Conservation (phyloP, 2,113 vertebrate species). For the Lucifuga dentata region DNA sequence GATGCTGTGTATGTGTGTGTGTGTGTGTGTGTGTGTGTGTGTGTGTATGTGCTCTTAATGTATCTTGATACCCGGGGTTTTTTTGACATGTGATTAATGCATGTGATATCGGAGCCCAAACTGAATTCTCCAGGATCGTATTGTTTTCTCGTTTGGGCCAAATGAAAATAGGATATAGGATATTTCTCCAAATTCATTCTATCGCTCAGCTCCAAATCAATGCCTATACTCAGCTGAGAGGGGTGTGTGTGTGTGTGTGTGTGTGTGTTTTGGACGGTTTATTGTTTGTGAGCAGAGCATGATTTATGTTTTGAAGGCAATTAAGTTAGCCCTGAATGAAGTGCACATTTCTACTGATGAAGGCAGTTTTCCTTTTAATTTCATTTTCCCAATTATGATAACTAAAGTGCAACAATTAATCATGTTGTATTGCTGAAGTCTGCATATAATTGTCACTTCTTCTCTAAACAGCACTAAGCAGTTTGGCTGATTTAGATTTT, state of each 20-base stretch:
- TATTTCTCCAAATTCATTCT: slow-evolving; percentile 62
- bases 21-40: slow-evolving; percentile 23
- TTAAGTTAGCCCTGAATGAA: slow-evolving; percentile 64
- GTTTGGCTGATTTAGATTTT: slow-evolving; percentile 71
- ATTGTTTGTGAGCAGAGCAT: slow-evolving; percentile 39
- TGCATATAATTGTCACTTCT: slow-evolving; percentile 69
- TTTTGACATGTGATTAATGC: slow-evolving; percentile 72
- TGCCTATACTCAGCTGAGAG: slow-evolving; percentile 26
- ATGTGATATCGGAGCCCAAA: slow-evolving; percentile 50
- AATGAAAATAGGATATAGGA: slow-evolving; percentile 73
- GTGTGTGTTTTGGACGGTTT: slow-evolving; percentile 6
- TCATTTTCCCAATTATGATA: slow-evolving; percentile 70
- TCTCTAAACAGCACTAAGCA: slow-evolving; percentile 39
- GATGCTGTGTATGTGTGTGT: slow-evolving; percentile 19
- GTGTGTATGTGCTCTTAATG: slow-evolving; percentile 23
- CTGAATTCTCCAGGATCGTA: slow-evolving; percentile 56
- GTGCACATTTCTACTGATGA: slow-evolving; percentile 63
- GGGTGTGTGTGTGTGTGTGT: not conserved
- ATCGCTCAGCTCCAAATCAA: slow-evolving; percentile 59
- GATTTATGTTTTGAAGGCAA: slow-evolving; percentile 71
- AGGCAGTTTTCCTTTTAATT: slow-evolving; percentile 73
- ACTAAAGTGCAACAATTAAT: slow-evolving; percentile 77
- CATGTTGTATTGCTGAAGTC: slow-evolving; percentile 72
- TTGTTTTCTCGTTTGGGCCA: slow-evolving; percentile 63
- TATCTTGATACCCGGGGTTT: slow-evolving; percentile 35